Evolutionary conservation across 2,113 vertebrate species (phyloP).

Genomic region (Plestiodon gilberti): DNA sequence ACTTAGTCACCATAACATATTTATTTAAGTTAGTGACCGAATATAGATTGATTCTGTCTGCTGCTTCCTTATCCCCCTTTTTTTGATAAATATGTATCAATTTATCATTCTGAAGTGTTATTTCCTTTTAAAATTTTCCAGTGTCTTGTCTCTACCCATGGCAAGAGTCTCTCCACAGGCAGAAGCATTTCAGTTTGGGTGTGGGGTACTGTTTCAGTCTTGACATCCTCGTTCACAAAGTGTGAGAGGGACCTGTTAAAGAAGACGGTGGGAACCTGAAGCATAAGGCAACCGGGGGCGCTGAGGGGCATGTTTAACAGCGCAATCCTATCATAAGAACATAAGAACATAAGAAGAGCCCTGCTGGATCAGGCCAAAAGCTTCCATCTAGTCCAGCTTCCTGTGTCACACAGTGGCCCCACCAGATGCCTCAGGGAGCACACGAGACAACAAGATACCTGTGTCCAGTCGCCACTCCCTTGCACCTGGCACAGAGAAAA

Average conservation of each 20-base stretch:
- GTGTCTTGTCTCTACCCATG: conserved; percentile 28
- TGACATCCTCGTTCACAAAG: background rate
- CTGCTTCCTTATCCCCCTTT: conserved; percentile 9
- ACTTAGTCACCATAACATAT: background rate
- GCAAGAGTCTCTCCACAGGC: conserved; percentile 50
- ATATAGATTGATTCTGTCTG: conserved; percentile 26
- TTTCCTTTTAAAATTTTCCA: conserved; percentile 62
- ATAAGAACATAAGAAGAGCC: too few relatives aligned
- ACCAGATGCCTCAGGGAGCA: too few relatives aligned
- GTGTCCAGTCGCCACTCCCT: too few relatives aligned
- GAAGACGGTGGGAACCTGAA: background rate
- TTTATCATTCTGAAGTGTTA: conserved; percentile 68
- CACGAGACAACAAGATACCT: too few relatives aligned
- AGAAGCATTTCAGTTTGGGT: conserved; percentile 22
- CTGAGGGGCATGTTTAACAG: too few relatives aligned
- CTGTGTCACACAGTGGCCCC: too few relatives aligned
- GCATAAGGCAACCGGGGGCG: background rate
- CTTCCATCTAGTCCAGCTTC: too few relatives aligned
- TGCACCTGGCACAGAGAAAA: too few relatives aligned
- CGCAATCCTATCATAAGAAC: too few relatives aligned
- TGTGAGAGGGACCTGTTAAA: background rate
- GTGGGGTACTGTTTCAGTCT: conserved; percentile 10
- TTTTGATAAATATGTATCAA: conserved; percentile 57
- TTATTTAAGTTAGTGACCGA: conserved; percentile 34
- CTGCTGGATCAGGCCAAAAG: too few relatives aligned